Percentiles rank a stretch among this genome's conserved stretches.
phyloP scores from a whole-genome alignment of 2,797 vertebrate genomes.

The Vultur gryphus region DNA sequence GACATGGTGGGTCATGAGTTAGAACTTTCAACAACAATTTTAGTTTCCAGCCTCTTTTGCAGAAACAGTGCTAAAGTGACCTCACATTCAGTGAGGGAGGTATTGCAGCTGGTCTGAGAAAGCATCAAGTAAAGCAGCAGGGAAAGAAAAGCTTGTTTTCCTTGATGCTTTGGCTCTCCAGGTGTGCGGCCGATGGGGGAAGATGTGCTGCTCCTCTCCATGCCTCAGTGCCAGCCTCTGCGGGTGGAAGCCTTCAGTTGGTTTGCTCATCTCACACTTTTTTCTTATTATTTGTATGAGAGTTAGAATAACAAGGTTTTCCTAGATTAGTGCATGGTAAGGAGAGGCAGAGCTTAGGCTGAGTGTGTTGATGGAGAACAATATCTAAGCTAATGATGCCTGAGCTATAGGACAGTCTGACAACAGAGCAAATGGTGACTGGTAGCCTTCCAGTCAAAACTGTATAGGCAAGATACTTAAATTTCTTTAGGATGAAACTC shows the following conservation, averaged over 20 bases:
- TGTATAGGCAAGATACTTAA: not conserved
- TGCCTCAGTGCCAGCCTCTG: not conserved
- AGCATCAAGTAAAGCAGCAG: not conserved
- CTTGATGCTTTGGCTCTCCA: not conserved
- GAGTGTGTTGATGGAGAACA: not conserved
- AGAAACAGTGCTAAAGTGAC: not conserved
- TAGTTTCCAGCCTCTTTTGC: not conserved
- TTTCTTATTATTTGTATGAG: not conserved
- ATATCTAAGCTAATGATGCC: not conserved
- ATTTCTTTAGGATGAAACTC: not conserved
- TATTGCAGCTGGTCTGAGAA: conserved; percentile 18
- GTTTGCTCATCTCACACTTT: not conserved
- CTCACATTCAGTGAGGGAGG: not conserved
- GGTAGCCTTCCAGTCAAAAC: not conserved
- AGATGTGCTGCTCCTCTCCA: not conserved
- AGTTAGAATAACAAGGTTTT: not conserved
- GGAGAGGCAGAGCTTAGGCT: not conserved
- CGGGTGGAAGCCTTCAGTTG: not conserved
- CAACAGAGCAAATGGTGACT: not conserved
- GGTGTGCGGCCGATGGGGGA: not conserved
- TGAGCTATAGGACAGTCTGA: not conserved
- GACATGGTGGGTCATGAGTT: not conserved
- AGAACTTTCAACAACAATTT: not conserved
- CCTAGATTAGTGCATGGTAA: not conserved
- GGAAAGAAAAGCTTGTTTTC: conserved; percentile 5